These are phyloP conservation scores for Malthinus seriepunctatus DNA, from an alignment of 2,888 invertebrate species.

Conservation along the genomic window DNA sequence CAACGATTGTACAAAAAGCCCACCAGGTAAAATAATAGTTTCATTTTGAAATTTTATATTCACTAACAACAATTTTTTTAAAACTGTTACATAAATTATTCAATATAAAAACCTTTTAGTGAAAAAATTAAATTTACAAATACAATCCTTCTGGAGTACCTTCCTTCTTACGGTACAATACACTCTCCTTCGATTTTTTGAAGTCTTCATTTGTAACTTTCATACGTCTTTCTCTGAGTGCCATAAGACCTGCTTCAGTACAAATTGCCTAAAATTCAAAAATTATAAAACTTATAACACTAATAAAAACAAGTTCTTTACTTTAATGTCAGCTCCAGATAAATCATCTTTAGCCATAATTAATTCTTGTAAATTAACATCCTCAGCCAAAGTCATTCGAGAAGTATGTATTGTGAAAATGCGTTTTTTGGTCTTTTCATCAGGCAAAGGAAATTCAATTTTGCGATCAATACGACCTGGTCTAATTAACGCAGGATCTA, in stretches of 20 bases:
- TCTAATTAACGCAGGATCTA: constrained; percentile 97
- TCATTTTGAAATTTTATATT: not conserved
- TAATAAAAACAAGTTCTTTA: constrained; percentile 43
- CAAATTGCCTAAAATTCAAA: constrained; percentile 84
- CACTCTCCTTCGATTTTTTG: constrained; percentile 98
- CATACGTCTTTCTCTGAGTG: constrained; percentile 96
- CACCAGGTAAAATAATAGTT: no score
- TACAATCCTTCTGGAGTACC: constrained; percentile 99
- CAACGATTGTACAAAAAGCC: no score
- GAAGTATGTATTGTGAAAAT: constrained; percentile 99
- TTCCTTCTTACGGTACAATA: constrained; percentile 98
- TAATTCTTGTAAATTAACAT: constrained; percentile 93
- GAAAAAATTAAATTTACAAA: constrained; percentile 65
- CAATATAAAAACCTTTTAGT: constrained; percentile 5
- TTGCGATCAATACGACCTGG: constrained; percentile 99
- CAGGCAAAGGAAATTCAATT: constrained; percentile 98
- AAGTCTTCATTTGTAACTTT: constrained; percentile 99
- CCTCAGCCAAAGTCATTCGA: constrained; percentile 96
- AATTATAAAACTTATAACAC: constrained; percentile 1
- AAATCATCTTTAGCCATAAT: constrained; percentile 99
- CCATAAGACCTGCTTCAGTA: constrained; percentile 98
- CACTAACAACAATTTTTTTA: not conserved
- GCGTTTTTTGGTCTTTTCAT: constrained; percentile 96
- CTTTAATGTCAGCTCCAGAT: constrained; percentile 95
- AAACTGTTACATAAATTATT: constrained; percentile 1